Conservation (phyloP, 1,140 invertebrate genomes). For the Drosophila sp. region DNA sequence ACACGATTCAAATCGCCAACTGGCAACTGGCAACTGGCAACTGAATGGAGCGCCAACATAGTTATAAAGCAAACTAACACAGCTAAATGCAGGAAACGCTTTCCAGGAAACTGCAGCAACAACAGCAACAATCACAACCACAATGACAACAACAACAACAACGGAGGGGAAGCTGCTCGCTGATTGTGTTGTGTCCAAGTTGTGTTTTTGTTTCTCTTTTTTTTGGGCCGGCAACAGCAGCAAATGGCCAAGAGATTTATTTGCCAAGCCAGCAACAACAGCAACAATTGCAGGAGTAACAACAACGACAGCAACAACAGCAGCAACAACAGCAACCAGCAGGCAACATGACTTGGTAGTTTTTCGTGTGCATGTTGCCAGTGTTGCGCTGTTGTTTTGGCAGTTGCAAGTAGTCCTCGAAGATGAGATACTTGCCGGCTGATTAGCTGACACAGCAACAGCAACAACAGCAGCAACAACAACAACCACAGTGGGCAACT, state of each 20-base stretch:
- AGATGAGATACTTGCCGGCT: constrained; percentile 84
- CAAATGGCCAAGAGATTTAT: constrained; percentile 70
- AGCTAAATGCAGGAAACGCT: constrained; percentile 78
- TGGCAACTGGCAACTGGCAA: constrained; percentile 39
- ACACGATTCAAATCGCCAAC: constrained; percentile 68
- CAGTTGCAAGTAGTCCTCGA: constrained; percentile 83
- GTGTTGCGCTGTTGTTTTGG: constrained; percentile 74
- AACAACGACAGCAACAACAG: constrained; percentile 36
- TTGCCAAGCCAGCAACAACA: constrained; percentile 60
- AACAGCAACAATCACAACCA: constrained; percentile 22
- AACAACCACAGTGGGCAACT: constrained; percentile 40
- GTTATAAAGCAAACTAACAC: constrained; percentile 59
- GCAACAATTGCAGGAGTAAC: constrained; percentile 46
- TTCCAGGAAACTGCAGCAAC: constrained; percentile 72
- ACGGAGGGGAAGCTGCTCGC: constrained; percentile 32
- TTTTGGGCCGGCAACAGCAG: constrained; percentile 67
- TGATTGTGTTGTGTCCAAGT: constrained; percentile 79
- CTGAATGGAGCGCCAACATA: constrained; percentile 53
- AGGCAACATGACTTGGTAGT: constrained; percentile 80
- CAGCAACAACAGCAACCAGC: constrained; percentile 42
- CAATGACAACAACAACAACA: constrained; percentile 8
- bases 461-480: constrained; percentile 54
- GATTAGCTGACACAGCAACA: constrained; percentile 80
- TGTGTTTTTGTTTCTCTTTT: constrained; percentile 37
- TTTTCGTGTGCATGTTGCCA: constrained; percentile 78